Percentiles rank a stretch among this genome's conserved stretches.
Evolutionary conservation across 2,888 invertebrate species (phyloP).

Genomic region (Ommatoiulus sabulosus): DNA sequence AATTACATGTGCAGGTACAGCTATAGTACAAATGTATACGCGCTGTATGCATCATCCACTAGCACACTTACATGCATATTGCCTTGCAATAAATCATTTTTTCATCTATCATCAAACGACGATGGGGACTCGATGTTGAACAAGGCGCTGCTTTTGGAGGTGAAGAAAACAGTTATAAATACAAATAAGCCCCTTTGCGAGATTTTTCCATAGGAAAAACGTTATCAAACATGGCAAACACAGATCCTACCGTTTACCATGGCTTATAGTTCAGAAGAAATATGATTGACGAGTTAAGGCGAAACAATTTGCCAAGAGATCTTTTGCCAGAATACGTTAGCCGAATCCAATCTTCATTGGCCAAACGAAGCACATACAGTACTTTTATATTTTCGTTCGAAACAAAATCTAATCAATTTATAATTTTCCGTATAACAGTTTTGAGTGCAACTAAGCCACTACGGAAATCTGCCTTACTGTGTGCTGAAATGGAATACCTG

Average conservation of each 20-base stretch:
- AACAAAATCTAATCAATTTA: slow-evolving; percentile 39
- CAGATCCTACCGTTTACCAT: background rate
- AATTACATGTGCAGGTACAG: background rate
- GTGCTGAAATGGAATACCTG: slow-evolving; percentile 15
- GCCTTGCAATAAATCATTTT: background rate
- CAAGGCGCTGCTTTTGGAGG: background rate
- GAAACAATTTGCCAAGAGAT: slow-evolving; percentile 17
- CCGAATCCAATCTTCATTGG: background rate
- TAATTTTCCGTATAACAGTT: background rate
- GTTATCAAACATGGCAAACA: background rate
- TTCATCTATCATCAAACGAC: background rate
- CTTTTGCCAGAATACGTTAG: background rate
- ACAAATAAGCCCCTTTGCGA: background rate
- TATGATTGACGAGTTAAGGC: slow-evolving; percentile 40
- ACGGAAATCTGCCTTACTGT: background rate
- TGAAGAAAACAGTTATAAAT: background rate
- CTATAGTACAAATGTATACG: background rate
- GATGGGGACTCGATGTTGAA: no score
- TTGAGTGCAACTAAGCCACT: slow-evolving; percentile 9
- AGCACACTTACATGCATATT: background rate
- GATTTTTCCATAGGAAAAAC: background rate
- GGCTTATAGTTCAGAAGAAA: background rate
- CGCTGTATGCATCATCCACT: background rate
- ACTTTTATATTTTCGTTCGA: background rate
- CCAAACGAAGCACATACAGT: background rate